phyloP scores from a whole-genome alignment of 2,888 invertebrate species.

The Lepetodrilus schrolli region DNA sequence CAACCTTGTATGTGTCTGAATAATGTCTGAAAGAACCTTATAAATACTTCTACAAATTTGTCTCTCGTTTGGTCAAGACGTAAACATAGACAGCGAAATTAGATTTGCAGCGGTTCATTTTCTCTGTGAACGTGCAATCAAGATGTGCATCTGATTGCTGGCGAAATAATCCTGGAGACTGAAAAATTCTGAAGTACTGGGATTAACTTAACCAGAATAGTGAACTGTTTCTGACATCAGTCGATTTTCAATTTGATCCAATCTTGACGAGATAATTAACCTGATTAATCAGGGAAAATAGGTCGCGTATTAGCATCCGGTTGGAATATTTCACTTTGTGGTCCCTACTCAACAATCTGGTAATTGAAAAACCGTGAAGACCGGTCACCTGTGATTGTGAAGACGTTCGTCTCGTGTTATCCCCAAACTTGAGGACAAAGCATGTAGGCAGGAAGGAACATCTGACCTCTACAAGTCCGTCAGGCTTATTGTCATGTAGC shows the following conservation, averaged over 20 bases:
- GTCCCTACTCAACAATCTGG: not conserved
- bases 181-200: conserved; percentile 5
- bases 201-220: conserved; percentile 8
- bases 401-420: too few species aligned
- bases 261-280: conserved; percentile 14
- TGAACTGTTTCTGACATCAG: not conserved
- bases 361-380: not conserved
- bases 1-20: too few species aligned
- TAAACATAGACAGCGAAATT: too few species aligned
- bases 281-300: conserved; percentile 1
- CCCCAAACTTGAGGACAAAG: too few species aligned
- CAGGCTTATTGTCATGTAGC: not conserved
- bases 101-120: not conserved
- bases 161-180: conserved; percentile 16
- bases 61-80: too few species aligned
- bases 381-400: not conserved
- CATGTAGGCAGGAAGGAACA: not conserved
- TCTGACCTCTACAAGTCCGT: not conserved
- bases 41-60: too few species aligned
- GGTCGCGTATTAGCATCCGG: not conserved
- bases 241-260: conserved; percentile 9
- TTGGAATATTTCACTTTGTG: too few species aligned
- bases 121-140: not conserved
- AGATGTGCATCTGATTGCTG: conserved; percentile 8
- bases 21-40: too few species aligned